These are phyloP conservation scores for Arenicola marina DNA, from an alignment of 2,888 invertebrate species.

Conservation along the genomic window DNA sequence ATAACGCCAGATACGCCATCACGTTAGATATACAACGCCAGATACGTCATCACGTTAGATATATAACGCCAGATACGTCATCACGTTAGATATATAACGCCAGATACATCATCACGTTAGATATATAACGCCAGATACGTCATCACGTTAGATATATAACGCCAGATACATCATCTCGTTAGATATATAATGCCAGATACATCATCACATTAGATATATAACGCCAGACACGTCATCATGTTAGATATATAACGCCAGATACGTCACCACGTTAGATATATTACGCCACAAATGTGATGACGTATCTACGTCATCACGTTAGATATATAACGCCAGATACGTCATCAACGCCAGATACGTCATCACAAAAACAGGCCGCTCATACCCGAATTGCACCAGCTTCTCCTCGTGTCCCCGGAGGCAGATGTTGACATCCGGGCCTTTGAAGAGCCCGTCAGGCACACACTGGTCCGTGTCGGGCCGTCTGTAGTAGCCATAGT, in stretches of 20 bases:
- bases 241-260: no score
- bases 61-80: no score
- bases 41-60: background rate
- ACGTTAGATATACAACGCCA: background rate
- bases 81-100: background rate
- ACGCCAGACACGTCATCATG: background rate
- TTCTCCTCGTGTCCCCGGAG: slow-evolving; percentile 47
- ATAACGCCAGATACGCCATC: no score
- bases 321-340: background rate
- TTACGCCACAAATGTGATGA: background rate
- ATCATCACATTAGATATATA: background rate
- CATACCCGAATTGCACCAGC: slow-evolving; percentile 30
- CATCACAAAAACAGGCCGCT: no score
- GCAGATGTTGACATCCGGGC: slow-evolving; percentile 52
- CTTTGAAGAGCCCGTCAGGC: slow-evolving; percentile 38
- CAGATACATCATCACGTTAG: background rate
- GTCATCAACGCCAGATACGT: no score
- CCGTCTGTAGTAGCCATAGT: slow-evolving; percentile 52
- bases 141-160: background rate
- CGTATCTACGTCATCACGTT: background rate
- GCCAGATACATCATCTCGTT: background rate
- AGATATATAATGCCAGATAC: background rate
- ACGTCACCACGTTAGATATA: background rate
- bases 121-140: no score
- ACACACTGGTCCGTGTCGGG: slow-evolving; percentile 43